Percentiles rank a stretch among this genome's conserved stretches.
phyloP scores from a whole-genome alignment of 2,888 invertebrate species.

The Aricia artaxerxes region DNA sequence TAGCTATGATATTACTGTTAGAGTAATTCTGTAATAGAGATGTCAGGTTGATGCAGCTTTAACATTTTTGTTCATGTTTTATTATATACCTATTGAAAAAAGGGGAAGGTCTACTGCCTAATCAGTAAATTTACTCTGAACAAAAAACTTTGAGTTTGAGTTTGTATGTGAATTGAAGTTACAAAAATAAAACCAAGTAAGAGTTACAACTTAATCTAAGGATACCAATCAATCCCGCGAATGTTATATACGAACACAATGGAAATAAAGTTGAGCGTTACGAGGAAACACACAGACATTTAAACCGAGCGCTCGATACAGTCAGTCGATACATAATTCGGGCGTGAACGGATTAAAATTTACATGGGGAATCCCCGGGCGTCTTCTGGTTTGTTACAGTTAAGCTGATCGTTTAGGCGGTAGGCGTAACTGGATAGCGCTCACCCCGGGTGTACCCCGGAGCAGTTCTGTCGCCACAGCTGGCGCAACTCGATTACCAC shows the following conservation, averaged over 20 bases:
- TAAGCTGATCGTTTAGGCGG: constrained; percentile 46
- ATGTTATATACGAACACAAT: not conserved
- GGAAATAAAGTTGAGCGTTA: not conserved
- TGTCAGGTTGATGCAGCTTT: no score
- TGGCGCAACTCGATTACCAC: constrained; percentile 48
- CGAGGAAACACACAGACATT: not conserved
- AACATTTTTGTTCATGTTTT: no score
- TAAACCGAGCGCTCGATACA: not conserved
- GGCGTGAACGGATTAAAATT: constrained; percentile 18
- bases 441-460: constrained; percentile 43
- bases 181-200: not conserved
- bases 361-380: not conserved
- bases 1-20: no score
- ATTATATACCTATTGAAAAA: no score
- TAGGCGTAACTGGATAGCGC: constrained; percentile 54
- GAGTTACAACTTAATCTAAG: not conserved
- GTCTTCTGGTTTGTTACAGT: constrained; percentile 32
- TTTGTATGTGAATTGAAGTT: not conserved
- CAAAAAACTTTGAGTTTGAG: no score
- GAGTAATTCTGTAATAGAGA: no score
- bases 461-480: constrained; percentile 37
- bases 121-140: not conserved
- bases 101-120: not conserved
- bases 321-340: constrained; percentile 57
- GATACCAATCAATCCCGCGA: not conserved